phyloP scores from a whole-genome alignment of 2,888 invertebrate species.

The Cryptocheilus praepositus region DNA sequence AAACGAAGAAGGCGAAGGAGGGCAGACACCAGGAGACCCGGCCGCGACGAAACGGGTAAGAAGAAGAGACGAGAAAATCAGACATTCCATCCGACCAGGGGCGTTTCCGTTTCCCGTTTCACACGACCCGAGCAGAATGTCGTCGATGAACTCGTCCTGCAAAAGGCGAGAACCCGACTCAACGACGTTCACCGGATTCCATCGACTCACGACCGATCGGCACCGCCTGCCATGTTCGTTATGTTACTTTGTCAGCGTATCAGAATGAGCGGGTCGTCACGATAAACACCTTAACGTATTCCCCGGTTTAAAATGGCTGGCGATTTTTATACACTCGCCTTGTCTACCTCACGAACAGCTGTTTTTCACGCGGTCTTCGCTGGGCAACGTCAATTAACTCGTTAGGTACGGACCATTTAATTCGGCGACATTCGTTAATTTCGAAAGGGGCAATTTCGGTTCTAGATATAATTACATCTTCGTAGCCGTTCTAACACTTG shows the following conservation, averaged over 20 bases:
- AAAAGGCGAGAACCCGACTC: constrained; percentile 43
- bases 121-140: constrained; percentile 54
- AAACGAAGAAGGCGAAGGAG: neutral
- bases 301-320: constrained; percentile 25
- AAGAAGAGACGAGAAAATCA: constrained; percentile 25
- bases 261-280: constrained; percentile 33
- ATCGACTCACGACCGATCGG: constrained; percentile 41
- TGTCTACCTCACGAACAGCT: neutral
- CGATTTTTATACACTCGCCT: constrained; percentile 21
- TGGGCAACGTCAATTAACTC: too few relatives aligned
- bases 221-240: constrained; percentile 47
- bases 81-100: constrained; percentile 54
- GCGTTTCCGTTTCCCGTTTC: constrained; percentile 63
- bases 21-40: too few relatives aligned
- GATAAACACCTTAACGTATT: constrained; percentile 45
- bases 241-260: constrained; percentile 44
- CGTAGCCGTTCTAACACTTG: too few relatives aligned
- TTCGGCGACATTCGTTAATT: too few relatives aligned
- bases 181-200: constrained; percentile 53
- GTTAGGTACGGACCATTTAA: too few relatives aligned
- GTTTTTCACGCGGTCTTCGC: too few relatives aligned
- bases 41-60: neutral
- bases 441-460: too few relatives aligned
- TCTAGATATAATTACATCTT: too few relatives aligned
- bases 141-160: constrained; percentile 53